Evolutionary conservation across 2,797 vertebrate species (phyloP).

Genomic region (Sebastes itinus): DNA sequence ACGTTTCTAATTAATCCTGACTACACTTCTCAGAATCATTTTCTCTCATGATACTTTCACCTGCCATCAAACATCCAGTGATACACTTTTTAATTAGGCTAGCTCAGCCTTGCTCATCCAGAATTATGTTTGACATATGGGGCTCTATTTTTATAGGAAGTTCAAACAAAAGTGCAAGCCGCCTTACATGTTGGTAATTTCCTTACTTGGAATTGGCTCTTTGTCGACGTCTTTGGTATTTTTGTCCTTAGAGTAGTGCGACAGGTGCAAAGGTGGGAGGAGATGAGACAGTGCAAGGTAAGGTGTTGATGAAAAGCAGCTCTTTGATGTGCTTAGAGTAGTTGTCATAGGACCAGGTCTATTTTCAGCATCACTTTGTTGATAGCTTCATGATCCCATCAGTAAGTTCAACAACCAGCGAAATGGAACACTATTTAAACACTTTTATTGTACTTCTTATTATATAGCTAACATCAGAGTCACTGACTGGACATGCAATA

Average conservation of each 20-base stretch:
- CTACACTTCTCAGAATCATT: neutral
- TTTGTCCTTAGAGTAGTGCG: neutral
- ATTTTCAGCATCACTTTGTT: neutral
- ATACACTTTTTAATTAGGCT: neutral
- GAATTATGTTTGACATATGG: neutral
- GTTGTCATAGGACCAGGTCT: neutral
- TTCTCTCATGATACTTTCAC: neutral
- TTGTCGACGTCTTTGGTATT: conserved; percentile 11
- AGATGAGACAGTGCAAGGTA: conserved; percentile 16
- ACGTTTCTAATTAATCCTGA: neutral
- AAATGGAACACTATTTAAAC: neutral
- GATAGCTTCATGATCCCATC: neutral
- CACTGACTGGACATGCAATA: neutral
- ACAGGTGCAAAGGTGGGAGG: conserved; percentile 11
- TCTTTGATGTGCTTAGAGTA: conserved; percentile 3
- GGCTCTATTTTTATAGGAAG: neutral
- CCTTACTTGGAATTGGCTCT: neutral
- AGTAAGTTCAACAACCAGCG: neutral
- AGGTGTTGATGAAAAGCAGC: conserved; percentile 4
- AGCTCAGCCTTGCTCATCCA: neutral
- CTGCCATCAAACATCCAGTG: neutral
- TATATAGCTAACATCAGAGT: neutral
- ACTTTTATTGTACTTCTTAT: neutral
- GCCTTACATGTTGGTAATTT: neutral
- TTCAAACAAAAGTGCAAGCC: neutral